Percentiles rank a stretch among this genome's conserved stretches.
phyloP scores from a whole-genome alignment of 2,113 vertebrate species.

The Chiloscyllium plagiosum region DNA sequence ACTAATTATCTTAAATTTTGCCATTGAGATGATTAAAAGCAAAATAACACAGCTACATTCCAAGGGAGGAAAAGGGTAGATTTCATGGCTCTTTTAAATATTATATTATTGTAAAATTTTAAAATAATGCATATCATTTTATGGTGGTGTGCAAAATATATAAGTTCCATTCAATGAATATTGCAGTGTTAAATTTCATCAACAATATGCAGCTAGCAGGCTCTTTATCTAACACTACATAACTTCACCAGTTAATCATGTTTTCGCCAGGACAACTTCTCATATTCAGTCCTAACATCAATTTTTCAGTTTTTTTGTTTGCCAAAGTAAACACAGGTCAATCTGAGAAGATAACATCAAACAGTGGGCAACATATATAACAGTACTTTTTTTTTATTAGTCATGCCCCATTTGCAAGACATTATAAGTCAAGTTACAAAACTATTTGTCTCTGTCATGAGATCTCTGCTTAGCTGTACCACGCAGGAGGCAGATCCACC shows the following conservation, averaged over 20 bases:
- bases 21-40: not conserved
- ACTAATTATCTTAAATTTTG: not conserved
- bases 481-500: not conserved
- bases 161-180: not conserved
- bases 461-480: not conserved
- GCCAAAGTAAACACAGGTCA: not conserved
- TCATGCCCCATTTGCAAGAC: not conserved
- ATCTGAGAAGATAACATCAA: not conserved
- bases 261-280: not conserved
- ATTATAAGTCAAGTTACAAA: slow-evolving; percentile 7
- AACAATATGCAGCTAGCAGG: not conserved
- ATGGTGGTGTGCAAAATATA: not conserved
- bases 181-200: not conserved
- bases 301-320: not conserved
- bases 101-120: not conserved
- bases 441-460: not conserved
- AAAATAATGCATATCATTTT: not conserved
- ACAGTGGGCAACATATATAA: not conserved
- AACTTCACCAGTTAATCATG: not conserved
- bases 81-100: not conserved
- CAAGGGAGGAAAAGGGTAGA: not conserved
- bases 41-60: not conserved
- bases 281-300: not conserved
- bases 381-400: not conserved
- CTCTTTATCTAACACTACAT: not conserved